Percentiles rank a stretch among this genome's conserved stretches.
These are phyloP conservation scores for Dastarcus helophoroides DNA, from an alignment of 2,888 invertebrate species.

Conservation along the genomic window DNA sequence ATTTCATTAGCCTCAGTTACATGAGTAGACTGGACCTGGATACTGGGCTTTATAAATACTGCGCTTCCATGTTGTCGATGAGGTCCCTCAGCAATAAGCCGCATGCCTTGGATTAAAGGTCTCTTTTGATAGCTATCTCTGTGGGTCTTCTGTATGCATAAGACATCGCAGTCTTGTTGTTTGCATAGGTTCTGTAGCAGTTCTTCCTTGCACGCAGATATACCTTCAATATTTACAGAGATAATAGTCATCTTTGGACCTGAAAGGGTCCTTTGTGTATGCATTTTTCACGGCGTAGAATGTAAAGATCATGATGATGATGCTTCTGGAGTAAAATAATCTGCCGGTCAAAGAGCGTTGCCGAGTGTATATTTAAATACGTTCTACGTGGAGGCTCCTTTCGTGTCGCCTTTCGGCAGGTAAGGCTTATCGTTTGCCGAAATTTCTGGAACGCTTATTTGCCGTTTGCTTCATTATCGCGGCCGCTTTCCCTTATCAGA, in stretches of 20 bases:
- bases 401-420: too few species aligned
- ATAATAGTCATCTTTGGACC: slow-evolving; percentile 3
- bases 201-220: slow-evolving; percentile 8
- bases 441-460: too few species aligned
- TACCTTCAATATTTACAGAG: slow-evolving; percentile 8
- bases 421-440: too few species aligned
- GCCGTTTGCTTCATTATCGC: too few species aligned
- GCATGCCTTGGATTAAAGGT: too few species aligned
- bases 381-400: too few species aligned
- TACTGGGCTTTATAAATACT: slow-evolving; percentile 6
- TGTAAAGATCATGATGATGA: too few species aligned
- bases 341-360: too few species aligned
- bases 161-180: slow-evolving; percentile 5
- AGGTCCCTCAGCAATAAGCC: slow-evolving; percentile 5
- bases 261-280: neutral
- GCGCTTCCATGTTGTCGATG: slow-evolving; percentile 7
- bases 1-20: slow-evolving; percentile 3
- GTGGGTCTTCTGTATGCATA: slow-evolving; percentile 6
- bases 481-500: too few species aligned
- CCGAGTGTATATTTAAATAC: too few species aligned
- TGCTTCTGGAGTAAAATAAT: too few species aligned
- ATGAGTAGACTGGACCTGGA: slow-evolving; percentile 3
- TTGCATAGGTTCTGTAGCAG: slow-evolving; percentile 4
- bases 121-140: slow-evolving; percentile 1
- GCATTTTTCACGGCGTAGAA: neutral